phyloP scores from a whole-genome alignment of 64 coral and sea anemone genomes.

The Catalaphyllia jardinei region DNA sequence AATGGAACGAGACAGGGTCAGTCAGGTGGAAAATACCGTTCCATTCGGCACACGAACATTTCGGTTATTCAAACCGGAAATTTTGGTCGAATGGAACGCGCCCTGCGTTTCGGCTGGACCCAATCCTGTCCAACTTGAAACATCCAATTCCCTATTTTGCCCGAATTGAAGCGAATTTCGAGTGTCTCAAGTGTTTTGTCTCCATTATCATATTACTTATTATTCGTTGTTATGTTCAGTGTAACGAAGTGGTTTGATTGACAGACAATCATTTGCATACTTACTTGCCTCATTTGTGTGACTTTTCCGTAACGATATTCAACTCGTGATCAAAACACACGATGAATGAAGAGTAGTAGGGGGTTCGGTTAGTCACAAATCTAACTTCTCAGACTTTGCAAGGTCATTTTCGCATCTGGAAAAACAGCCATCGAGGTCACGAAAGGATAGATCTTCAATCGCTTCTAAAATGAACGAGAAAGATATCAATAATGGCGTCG shows the following conservation, averaged over 20 bases:
- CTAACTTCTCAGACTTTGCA: background rate
- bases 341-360: background rate
- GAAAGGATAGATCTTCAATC: background rate
- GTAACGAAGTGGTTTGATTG: background rate
- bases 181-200: too few relatives aligned
- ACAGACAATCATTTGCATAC: background rate
- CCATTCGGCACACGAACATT: too few relatives aligned
- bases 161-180: too few relatives aligned
- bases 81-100: too few relatives aligned
- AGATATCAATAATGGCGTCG: background rate
- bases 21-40: too few relatives aligned
- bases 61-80: too few relatives aligned
- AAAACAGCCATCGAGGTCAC: background rate
- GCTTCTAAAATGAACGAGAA: constrained; percentile 4
- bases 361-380: background rate
- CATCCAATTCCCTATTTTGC: too few relatives aligned
- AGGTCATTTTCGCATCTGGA: background rate
- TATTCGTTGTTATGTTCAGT: too few relatives aligned
- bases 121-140: too few relatives aligned
- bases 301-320: background rate
- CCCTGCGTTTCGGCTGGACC: too few relatives aligned
- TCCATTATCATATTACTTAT: too few relatives aligned
- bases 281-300: background rate
- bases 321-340: background rate
- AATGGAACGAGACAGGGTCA: too few relatives aligned